phyloP scores from a whole-genome alignment of 2,113 vertebrate species.

The Scartelaos histophorus region DNA sequence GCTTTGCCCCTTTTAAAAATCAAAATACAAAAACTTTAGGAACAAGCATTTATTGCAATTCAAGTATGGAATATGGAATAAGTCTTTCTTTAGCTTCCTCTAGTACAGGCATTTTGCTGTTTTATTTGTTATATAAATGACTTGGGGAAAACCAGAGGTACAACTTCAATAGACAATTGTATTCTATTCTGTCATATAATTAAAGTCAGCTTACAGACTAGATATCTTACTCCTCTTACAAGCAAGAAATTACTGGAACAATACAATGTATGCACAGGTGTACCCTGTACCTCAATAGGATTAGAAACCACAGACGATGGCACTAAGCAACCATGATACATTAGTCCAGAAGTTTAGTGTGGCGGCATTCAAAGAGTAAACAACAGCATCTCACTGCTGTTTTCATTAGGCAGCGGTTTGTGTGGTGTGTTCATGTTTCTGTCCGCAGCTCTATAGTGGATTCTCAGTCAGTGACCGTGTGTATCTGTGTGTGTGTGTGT shows the following conservation, averaged over 20 bases:
- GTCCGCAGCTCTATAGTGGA: constrained; percentile 18
- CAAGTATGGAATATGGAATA: neutral
- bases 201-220: constrained; percentile 22
- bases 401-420: neutral
- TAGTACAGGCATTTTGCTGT: neutral
- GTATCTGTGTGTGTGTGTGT: constrained; percentile 45
- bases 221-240: constrained; percentile 15
- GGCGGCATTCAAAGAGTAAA: neutral
- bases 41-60: neutral
- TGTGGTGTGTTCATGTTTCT: constrained; percentile 7
- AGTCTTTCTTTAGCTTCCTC: neutral
- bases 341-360: neutral
- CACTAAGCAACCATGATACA: constrained; percentile 17
- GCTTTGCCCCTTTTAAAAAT: neutral
- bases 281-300: constrained; percentile 13
- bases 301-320: constrained; percentile 17
- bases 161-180: neutral
- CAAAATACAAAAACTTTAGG: neutral
- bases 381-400: neutral
- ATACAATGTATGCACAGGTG: constrained; percentile 48
- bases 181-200: constrained; percentile 14
- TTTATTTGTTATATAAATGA: neutral
- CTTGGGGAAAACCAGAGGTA: neutral
- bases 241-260: constrained; percentile 36
- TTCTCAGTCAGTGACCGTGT: constrained; percentile 40